Conservation (phyloP, 2,113 vertebrate genomes). For the Festucalex cinctus region DNA sequence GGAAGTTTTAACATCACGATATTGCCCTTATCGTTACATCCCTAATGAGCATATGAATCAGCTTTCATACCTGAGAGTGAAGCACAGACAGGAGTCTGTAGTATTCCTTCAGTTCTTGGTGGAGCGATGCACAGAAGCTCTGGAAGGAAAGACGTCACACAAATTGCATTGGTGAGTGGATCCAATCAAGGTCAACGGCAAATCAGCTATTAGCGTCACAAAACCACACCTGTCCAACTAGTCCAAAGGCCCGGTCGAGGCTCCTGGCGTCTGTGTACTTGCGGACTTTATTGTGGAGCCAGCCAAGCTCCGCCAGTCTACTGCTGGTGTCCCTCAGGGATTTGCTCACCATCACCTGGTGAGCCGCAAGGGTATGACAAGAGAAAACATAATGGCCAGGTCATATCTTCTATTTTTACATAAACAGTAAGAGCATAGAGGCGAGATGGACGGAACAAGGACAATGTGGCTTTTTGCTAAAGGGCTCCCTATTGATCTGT, state of each 20-base stretch:
- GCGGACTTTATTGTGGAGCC: constrained; percentile 96
- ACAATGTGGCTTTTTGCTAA: constrained; percentile 38
- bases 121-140: constrained; percentile 96
- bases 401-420: constrained; percentile 15
- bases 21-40: too few species aligned
- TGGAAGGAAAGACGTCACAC: constrained; percentile 38
- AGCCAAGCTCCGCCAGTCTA: constrained; percentile 89
- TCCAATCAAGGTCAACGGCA: background rate
- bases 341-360: constrained; percentile 84
- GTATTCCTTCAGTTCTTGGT: constrained; percentile 96
- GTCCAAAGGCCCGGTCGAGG: constrained; percentile 90
- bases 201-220: background rate
- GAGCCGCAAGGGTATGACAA: background rate
- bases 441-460: constrained; percentile 19
- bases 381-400: constrained; percentile 9
- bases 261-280: constrained; percentile 93
- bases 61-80: constrained; percentile 86
- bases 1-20: too few species aligned
- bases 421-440: background rate
- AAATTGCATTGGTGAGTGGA: background rate
- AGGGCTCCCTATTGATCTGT: constrained; percentile 60
- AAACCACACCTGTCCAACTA: constrained; percentile 88
- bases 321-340: constrained; percentile 87
- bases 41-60: background rate
- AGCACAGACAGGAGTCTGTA: constrained; percentile 93